phyloP scores from a whole-genome alignment of 2,113 vertebrate genomes.

The Notechis scutatus region DNA sequence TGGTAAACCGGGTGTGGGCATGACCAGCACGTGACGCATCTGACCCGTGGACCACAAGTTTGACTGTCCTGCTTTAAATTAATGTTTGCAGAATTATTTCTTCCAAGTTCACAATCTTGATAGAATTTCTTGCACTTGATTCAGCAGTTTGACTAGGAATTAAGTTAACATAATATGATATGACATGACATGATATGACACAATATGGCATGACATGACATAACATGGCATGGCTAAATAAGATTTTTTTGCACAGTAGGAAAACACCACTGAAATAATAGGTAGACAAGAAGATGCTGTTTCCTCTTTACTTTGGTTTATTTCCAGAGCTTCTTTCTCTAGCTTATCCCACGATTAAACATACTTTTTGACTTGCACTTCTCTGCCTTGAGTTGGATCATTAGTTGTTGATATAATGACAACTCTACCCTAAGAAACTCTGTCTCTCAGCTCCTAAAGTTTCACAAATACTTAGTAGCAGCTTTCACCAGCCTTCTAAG shows the following conservation, averaged over 20 bases:
- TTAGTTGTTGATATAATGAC: background rate
- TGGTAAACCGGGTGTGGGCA: too few relatives aligned
- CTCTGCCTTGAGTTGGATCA: background rate
- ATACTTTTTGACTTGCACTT: background rate
- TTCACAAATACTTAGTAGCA: background rate
- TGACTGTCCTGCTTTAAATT: too few relatives aligned
- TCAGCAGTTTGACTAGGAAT: background rate
- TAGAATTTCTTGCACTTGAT: background rate
- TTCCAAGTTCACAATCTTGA: background rate
- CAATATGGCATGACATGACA: background rate
- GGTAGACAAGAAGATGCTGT: background rate
- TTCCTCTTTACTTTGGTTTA: background rate
- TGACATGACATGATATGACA: background rate
- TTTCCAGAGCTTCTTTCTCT: background rate
- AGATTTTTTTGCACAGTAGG: background rate
- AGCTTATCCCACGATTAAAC: background rate
- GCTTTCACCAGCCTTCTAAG: background rate
- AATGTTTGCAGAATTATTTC: background rate
- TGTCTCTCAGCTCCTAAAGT: background rate
- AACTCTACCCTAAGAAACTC: background rate
- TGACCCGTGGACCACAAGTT: too few relatives aligned
- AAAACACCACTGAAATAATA: background rate
- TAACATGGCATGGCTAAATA: background rate
- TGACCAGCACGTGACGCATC: too few relatives aligned
- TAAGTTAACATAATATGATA: background rate